Evolutionary conservation across 1,140 invertebrate species (phyloP), one percentile per base, ranked within the genome.

Genomic region (Bemisia tabaci): DNA sequence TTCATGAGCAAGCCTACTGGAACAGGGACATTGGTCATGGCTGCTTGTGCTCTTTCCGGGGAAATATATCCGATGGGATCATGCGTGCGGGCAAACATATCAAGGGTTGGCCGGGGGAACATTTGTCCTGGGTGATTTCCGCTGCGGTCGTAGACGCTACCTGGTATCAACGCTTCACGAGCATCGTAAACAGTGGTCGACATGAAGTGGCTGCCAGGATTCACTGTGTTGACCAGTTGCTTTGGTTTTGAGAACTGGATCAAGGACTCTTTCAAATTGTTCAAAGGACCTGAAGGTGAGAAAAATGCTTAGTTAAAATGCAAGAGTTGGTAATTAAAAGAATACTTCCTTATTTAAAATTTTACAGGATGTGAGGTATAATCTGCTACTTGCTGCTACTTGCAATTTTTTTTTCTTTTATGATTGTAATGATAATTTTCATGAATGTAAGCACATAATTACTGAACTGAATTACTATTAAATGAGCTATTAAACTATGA

Each of bases 161-260:
- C 89, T 0, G 94, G 94, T 26, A 95, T 89, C 75, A 97, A 82
- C 0, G 90, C 92, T 77, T 94, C 91, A 65, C 92, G 81, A 2
- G 90, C 92, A 77, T 95, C 91, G 74, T 91, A 97, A 84, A 95
- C 94, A 12, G 92, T 91, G 22, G 91, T 96, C 21, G 90, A 92
- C 95, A 97, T 97, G 73, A 97, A 98, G 74, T 97, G 92, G 1
- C 92, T 92, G 1, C 95, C 96, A 1, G 95, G 95, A 78, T 98
- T 98, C 25, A 91, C 84, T 1, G 90, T 85, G 78, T 98, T 97
- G 1, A 95, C 85, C 26, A 98, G 80, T 75, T 96, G 95, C 76
- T 95, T 94, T 9, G 96, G 95, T 78, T 98, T 98, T 11, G 94
- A 91, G 75, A 99, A 97, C 75, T 96, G 94, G 61, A 99, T 96